These are phyloP conservation scores for Sinella curviseta DNA, from an alignment of 1,140 invertebrate genomes.

Conservation along the genomic window DNA sequence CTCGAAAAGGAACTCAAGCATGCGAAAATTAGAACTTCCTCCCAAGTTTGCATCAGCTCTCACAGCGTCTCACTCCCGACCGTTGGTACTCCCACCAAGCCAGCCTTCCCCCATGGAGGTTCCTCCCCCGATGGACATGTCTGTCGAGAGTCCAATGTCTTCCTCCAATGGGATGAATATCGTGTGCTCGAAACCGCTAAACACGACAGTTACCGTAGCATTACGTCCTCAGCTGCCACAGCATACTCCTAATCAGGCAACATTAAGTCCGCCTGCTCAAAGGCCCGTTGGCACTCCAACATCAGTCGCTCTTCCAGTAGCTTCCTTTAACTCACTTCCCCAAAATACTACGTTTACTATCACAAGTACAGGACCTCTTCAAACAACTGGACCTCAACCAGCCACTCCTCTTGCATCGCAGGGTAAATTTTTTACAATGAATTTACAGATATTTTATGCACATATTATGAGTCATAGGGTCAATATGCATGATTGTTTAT, in stretches of 20 bases:
- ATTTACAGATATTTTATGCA: no score
- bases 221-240: slow-evolving; percentile 33
- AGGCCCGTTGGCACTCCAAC: not conserved
- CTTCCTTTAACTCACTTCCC: slow-evolving; percentile 28
- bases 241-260: slow-evolving; percentile 18
- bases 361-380: not conserved
- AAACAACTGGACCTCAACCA: not conserved
- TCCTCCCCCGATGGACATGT: not conserved
- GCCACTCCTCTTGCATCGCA: not conserved
- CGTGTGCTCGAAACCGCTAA: slow-evolving; percentile 30
- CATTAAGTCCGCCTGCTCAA: slow-evolving; percentile 6
- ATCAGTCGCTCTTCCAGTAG: slow-evolving; percentile 23
- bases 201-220: slow-evolving; percentile 30
- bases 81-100: not conserved
- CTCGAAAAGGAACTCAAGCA: slow-evolving; percentile 29
- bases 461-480: no score
- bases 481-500: no score
- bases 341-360: slow-evolving; percentile 18
- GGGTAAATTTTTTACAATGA: not conserved
- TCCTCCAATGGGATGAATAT: not conserved
- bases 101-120: slow-evolving; percentile 2
- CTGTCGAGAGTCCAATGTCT: not conserved
- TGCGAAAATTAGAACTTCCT: slow-evolving; percentile 37
- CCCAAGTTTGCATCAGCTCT: slow-evolving; percentile 36
- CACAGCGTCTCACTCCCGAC: slow-evolving; percentile 1